These are phyloP conservation scores for Diarsia rubi DNA, from an alignment of 2,888 invertebrate genomes.

Conservation along the genomic window DNA sequence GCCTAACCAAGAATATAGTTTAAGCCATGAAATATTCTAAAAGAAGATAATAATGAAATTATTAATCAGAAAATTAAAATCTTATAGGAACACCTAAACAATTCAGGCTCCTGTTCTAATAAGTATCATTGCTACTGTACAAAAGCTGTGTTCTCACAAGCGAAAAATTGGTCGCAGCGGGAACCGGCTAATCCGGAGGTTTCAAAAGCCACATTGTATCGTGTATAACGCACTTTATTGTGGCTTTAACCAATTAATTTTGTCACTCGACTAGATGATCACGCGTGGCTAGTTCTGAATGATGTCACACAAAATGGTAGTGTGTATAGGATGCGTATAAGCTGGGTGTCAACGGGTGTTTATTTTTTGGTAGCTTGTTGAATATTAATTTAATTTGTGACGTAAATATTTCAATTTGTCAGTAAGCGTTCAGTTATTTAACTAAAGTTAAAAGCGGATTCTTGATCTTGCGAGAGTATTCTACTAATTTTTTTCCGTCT, in stretches of 20 bases:
- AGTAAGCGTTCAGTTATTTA: neutral
- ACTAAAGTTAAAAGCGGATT: neutral
- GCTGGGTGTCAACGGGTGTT: conserved; percentile 29
- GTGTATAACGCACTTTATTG: conserved; percentile 77
- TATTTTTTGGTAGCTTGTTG: neutral
- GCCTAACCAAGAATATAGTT: neutral
- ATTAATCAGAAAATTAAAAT: conserved; percentile 7
- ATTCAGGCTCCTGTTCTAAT: conserved; percentile 28
- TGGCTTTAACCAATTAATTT: conserved; percentile 84
- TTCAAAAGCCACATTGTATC: conserved; percentile 77
- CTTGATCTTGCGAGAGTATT: neutral
- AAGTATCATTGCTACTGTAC: conserved; percentile 28
- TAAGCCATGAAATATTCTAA: neutral
- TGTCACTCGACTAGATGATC: conserved; percentile 78
- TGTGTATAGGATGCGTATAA: conserved; percentile 52
- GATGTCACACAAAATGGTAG: conserved; percentile 67
- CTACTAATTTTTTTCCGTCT: too few relatives aligned
- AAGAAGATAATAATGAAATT: neutral
- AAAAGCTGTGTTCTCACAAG: conserved; percentile 71
- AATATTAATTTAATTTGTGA: conserved; percentile 18
- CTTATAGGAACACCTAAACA: conserved; percentile 3
- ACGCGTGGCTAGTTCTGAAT: conserved; percentile 71
- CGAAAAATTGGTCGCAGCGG: conserved; percentile 77
- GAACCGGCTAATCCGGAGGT: conserved; percentile 78
- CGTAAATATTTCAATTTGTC: neutral